phyloP scores from a whole-genome alignment of 2,113 vertebrate species.

The Eonycteris spelaea region DNA sequence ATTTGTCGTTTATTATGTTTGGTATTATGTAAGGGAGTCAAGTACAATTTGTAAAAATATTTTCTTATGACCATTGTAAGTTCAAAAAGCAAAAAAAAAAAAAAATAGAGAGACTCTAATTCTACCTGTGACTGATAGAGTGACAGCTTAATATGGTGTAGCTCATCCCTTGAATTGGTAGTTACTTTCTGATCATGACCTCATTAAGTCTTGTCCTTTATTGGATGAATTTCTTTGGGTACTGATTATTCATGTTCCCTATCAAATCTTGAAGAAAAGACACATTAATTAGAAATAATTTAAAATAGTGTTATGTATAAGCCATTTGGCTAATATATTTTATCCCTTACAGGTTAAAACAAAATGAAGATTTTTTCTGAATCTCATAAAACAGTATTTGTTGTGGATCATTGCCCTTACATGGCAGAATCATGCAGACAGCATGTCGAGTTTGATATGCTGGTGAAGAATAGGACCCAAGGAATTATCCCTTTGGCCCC shows the following conservation, averaged over 20 bases:
- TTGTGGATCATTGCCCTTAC: constrained; percentile 98
- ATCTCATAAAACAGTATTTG: constrained; percentile 98
- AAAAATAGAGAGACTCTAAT: background rate
- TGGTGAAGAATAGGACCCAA: constrained; percentile 95
- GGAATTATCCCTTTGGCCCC: constrained; percentile 97
- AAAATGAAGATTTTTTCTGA: constrained; percentile 96
- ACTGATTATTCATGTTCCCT: background rate
- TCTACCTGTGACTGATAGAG: background rate
- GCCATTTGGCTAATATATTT: background rate
- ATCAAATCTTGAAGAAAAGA: background rate
- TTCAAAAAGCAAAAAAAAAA: background rate
- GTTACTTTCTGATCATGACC: background rate
- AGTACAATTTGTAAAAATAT: background rate
- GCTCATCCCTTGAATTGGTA: background rate
- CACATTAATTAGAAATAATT: background rate
- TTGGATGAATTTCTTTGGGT: background rate
- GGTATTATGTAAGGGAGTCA: background rate
- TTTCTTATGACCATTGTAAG: background rate
- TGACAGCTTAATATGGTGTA: background rate
- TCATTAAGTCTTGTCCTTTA: background rate
- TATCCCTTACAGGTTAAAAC: constrained; percentile 58
- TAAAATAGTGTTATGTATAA: background rate
- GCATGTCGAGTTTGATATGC: constrained; percentile 97
- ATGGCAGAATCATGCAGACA: constrained; percentile 98
- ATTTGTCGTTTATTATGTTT: background rate